phyloP scores from a whole-genome alignment of 1,140 invertebrate genomes.

The Bacillus rossius region DNA sequence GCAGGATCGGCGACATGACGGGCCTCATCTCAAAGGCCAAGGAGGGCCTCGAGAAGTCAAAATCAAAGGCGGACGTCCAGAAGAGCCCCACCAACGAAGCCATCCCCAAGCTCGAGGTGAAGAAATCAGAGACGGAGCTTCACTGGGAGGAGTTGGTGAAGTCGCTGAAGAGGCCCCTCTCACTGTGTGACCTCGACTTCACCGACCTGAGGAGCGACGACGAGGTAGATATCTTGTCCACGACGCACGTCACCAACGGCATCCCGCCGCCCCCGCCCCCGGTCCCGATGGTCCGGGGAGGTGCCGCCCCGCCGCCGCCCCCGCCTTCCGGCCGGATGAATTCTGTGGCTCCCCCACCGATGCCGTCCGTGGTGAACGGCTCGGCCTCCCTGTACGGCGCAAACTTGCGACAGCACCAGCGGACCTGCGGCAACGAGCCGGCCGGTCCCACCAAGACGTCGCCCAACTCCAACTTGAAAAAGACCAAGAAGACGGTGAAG shows the following conservation, averaged over 20 bases:
- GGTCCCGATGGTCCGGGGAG: slow-evolving; percentile 25
- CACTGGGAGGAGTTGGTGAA: slow-evolving; percentile 91
- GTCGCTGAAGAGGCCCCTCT: slow-evolving; percentile 73
- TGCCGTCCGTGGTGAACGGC: slow-evolving; percentile 5
- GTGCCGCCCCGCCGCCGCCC: slow-evolving; percentile 41
- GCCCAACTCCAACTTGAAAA: slow-evolving; percentile 51
- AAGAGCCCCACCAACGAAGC: slow-evolving; percentile 60
- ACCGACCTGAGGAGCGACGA: slow-evolving; percentile 83
- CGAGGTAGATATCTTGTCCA: slow-evolving; percentile 26
- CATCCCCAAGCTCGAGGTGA: slow-evolving; percentile 58
- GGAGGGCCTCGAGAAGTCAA: slow-evolving; percentile 81
- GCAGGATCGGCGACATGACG: slow-evolving; percentile 72
- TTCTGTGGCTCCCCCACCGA: slow-evolving; percentile 4
- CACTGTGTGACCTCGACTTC: slow-evolving; percentile 94
- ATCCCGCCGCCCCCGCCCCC: slow-evolving; percentile 32
- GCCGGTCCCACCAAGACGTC: slow-evolving; percentile 42
- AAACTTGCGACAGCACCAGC: slow-evolving; percentile 13
- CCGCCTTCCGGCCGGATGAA: slow-evolving; percentile 25
- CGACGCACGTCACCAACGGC: slow-evolving; percentile 20
- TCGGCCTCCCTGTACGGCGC: slow-evolving; percentile 28
- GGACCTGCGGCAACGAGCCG: slow-evolving; percentile 23
- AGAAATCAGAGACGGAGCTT: slow-evolving; percentile 89
- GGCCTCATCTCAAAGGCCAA: slow-evolving; percentile 90
- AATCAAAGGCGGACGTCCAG: slow-evolving; percentile 63
- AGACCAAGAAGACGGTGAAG: slow-evolving; percentile 97